Base-by-base conservation (phyloP, 2,888 invertebrate species). In the Pseudococcus longispinus region DNA sequence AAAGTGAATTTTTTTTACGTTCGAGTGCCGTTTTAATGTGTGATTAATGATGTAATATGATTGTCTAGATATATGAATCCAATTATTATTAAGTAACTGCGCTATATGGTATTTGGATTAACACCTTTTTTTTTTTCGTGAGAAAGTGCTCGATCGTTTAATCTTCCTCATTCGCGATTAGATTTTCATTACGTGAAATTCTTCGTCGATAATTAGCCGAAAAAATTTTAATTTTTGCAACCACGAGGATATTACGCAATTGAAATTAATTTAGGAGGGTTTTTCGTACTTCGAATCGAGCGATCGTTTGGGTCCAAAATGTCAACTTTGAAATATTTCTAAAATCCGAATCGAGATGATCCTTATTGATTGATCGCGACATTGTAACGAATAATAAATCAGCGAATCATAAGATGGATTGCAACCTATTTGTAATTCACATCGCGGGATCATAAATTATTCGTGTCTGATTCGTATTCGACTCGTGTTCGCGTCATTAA, bases 1-100 rank as follows among this genome's bases (percentile, higher is more conserved):
- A 70, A 70, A 70, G 70, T 70, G 70, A 70, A 70, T 70, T 70
- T 70, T 70, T 70, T 60, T 60, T 70, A 70, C 70, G 70, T 70
- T 70, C 20, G 29, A 32, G 70, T 70, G 70, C 29, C 18, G 70
- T 70, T 70, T 23, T 29, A 32, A 70, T 32, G 70, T 70, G 70
- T 70, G 70, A 70, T 70, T 18, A 70, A 70, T 70, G 70, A 70
- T 29, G 29, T 70, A 70, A 70, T 70, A 70, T 23, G 60, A 60
- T 70, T 70, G 70, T 70, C 70, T 70, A 70, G 5, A 60, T 60
- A 13, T 23, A 60, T 60, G 23, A 60, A 60, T 23, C 9, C 60
- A 70, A 70, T 70, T 70, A 70, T 32, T 70, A 70, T 70, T 70
- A 29, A 70, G 70, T 29, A 70, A 70, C 32, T 32, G 70, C 70